Conservation (phyloP, 2,888 invertebrate species). For the Eilema caniola region DNA sequence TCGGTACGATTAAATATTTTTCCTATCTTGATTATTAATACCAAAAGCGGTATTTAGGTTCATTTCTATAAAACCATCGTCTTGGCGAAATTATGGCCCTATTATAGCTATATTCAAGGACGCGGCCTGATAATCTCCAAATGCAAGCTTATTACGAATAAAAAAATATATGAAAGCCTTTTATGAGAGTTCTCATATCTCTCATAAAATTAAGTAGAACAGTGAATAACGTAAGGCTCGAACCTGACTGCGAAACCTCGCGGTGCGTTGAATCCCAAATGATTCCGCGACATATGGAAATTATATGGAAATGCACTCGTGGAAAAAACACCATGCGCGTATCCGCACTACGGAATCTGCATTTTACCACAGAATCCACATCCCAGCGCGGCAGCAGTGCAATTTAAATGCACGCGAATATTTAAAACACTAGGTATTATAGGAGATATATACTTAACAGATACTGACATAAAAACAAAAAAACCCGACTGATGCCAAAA, state of each 20-base stretch:
- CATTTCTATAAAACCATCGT: neutral
- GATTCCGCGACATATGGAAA: constrained; percentile 1
- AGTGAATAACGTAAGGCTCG: neutral
- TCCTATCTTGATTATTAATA: no score
- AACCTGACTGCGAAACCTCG: neutral
- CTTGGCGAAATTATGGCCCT: neutral
- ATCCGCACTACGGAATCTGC: neutral
- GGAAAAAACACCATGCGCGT: neutral
- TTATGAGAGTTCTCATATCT: neutral
- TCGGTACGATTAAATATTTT: no score
- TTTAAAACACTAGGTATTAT: neutral
- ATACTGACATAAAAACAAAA: no score
- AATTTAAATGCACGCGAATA: neutral
- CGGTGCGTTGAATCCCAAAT: neutral
- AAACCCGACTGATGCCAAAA: no score
- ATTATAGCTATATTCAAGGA: neutral
- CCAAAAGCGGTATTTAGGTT: neutral
- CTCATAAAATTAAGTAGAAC: neutral
- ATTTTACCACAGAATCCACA: neutral
- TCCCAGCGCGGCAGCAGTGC: neutral
- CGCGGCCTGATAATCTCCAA: neutral
- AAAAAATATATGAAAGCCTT: neutral
- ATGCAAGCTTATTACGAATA: neutral
- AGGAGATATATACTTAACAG: no score
- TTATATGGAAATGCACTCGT: neutral